Evolutionary conservation across 2,888 invertebrate genomes (phyloP).

Genomic region (Drosophila testacea): DNA sequence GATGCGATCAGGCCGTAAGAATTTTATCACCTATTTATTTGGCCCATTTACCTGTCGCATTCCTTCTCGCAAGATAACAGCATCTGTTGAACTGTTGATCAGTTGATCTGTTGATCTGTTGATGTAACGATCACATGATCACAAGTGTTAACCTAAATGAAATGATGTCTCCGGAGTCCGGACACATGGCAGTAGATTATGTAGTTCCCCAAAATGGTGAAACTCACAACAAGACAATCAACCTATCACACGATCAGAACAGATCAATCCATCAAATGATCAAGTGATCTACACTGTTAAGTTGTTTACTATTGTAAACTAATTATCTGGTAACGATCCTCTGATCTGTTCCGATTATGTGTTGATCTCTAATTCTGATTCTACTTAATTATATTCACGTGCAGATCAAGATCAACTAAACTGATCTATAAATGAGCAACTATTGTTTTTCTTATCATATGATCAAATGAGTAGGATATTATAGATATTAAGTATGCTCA

Average conservation of each 20-base stretch:
- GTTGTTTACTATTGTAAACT: slow-evolving; percentile 7
- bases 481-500: background rate
- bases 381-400: slow-evolving; percentile 1
- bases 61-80: slow-evolving; percentile 1
- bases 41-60: slow-evolving; percentile 39
- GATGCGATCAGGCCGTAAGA: slow-evolving; percentile 25
- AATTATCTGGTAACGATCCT: slow-evolving; percentile 12
- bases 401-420: background rate
- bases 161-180: background rate
- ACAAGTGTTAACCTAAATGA: slow-evolving; percentile 1
- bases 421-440: background rate
- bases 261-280: slow-evolving; percentile 5
- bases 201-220: slow-evolving; percentile 21
- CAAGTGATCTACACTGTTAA: slow-evolving; percentile 17
- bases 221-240: slow-evolving; percentile 8
- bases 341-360: slow-evolving; percentile 14
- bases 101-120: slow-evolving; percentile 5
- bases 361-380: slow-evolving; percentile 1
- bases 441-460: background rate
- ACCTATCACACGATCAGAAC: slow-evolving; percentile 10
- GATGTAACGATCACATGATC: slow-evolving; percentile 29
- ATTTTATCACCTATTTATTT: slow-evolving; percentile 52
- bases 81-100: slow-evolving; percentile 6
- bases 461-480: background rate
- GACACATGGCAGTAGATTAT: background rate